Conservation (phyloP, 2,888 invertebrate genomes). For the Apodemia hepburni region DNA sequence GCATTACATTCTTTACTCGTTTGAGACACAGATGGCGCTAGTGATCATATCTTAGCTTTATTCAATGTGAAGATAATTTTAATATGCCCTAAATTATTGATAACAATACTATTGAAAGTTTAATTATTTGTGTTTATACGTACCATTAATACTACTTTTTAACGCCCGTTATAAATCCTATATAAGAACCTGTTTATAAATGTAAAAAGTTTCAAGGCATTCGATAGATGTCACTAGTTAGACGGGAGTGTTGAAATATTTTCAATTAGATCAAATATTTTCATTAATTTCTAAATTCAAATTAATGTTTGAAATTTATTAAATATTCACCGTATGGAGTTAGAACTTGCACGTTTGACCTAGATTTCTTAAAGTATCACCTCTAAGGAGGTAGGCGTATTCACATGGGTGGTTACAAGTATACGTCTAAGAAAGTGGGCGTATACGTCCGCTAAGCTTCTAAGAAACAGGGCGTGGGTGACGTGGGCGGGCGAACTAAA, state of each 20-base stretch:
- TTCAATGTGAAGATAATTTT: not conserved
- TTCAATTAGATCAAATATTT: not conserved
- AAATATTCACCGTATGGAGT: not conserved
- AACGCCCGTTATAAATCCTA: not conserved
- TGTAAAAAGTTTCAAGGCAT: not conserved
- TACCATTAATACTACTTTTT: not conserved
- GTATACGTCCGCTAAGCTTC: conserved; percentile 32
- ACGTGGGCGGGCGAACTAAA: conserved; percentile 21
- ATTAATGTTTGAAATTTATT: not conserved
- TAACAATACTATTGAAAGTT: not conserved
- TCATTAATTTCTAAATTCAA: not conserved
- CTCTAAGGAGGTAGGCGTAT: conserved; percentile 33
- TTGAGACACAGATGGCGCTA: not conserved
- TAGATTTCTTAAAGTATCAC: conserved; percentile 31
- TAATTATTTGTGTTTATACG: not conserved
- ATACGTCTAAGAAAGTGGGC: conserved; percentile 61
- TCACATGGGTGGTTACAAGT: conserved; percentile 40
- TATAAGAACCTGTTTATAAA: not conserved
- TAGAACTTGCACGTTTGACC: not conserved
- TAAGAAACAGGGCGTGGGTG: conserved; percentile 20
- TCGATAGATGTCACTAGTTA: conserved; percentile 7
- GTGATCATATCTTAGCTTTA: not conserved
- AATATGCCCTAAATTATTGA: not conserved
- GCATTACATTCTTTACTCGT: not conserved
- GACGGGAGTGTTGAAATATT: not conserved